Evolutionary conservation across 1,140 invertebrate species (phyloP), one percentile per base, ranked within the genome.

Genomic region (Muscidifurax raptorellus): DNA sequence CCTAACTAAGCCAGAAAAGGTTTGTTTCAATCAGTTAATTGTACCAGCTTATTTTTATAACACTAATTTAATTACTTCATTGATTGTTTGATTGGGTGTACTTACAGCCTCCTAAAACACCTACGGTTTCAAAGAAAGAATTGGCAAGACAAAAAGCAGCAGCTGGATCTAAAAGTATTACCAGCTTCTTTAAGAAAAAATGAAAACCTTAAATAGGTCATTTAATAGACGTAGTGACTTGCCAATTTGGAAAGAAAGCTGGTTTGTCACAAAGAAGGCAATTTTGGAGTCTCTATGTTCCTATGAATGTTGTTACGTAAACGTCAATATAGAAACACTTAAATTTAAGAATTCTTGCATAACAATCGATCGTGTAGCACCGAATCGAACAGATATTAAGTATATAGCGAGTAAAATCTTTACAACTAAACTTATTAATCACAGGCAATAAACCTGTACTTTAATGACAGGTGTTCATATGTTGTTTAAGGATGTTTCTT

Each of bases 111-210:
- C 81, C 88, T 1, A 95, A 95, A 90, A 89, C 92, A 82, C 89
- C 93, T 44, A 87, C 88, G 10, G 80, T 94, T 30, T 93, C 94
- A 22, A 94, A 95, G 28, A 97, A 96, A 91, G 96, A 96, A 88
- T 95, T 96, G 87, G 94, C 95, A 1, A 92, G 95, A 89, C 95
- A 96, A 86, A 97, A 96, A 89, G 95, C 96, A 82, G 96, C 96
- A 32, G 94, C 93, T 87, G 95, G 96, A 67, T 95, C 95, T 28
- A 96, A 96, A 92, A 96, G 94, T 87, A 96, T 97, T 89, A 95
- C 95, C 32, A 95, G 94, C 74, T 96, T 96, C 91, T 97, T 97
- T 89, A 95, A 94, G 83, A 95, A 94, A 88, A 93, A 92, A 87
- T 92, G 79, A 87, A 80, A 66, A 80, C 74, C 32, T 59, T 83